Evolutionary conservation across 2,888 invertebrate genomes (phyloP).

Genomic region (Adelphocoris suturalis): DNA sequence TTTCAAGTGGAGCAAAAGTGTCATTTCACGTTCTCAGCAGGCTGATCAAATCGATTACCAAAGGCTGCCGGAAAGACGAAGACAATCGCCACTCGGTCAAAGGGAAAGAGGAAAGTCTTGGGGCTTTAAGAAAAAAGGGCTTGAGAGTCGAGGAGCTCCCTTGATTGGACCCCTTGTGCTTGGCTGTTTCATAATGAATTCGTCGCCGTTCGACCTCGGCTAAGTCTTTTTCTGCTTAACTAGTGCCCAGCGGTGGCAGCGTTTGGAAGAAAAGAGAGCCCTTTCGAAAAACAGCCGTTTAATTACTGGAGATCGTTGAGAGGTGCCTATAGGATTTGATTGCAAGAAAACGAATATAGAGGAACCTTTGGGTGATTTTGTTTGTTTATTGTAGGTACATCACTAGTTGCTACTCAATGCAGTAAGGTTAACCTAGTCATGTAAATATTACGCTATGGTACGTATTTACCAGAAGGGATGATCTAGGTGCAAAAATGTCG

Average conservation of each 20-base stretch:
- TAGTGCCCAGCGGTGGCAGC: slow-evolving; percentile 7
- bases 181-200: slow-evolving; percentile 50
- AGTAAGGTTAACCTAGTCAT: background rate
- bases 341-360: background rate
- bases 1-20: background rate
- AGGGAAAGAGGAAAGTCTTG: slow-evolving; percentile 26
- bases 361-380: background rate
- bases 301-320: background rate
- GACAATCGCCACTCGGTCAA: slow-evolving; percentile 52
- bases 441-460: background rate
- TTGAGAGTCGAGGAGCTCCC: slow-evolving; percentile 10
- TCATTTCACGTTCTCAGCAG: slow-evolving; percentile 19
- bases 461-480: no score
- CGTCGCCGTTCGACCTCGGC: slow-evolving; percentile 40
- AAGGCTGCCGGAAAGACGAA: slow-evolving; percentile 34
- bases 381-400: background rate
- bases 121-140: slow-evolving; percentile 37
- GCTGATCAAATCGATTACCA: slow-evolving; percentile 21
- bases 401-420: no score
- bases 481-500: no score
- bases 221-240: slow-evolving; percentile 37
- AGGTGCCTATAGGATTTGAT: background rate
- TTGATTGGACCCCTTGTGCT: slow-evolving; percentile 64
- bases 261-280: background rate
- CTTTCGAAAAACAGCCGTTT: slow-evolving; percentile 4